Base-by-base conservation (phyloP, 1,140 invertebrate genomes). In the Trialeurodes vaporariorum region DNA sequence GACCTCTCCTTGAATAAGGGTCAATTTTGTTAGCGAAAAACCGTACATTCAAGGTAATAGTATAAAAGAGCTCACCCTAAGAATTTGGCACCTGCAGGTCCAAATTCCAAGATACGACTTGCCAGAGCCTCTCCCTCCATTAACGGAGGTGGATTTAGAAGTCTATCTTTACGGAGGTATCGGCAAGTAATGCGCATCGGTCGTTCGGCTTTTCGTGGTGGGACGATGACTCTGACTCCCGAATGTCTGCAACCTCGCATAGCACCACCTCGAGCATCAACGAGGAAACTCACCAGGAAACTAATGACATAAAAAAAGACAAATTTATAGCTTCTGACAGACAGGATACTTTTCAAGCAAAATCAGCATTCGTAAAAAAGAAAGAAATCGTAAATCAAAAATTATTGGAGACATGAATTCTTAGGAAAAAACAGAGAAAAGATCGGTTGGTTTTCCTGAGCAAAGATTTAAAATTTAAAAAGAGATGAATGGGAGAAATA, bases 261-360 rank as follows among this genome's bases (percentile, higher is more conserved):
- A 21, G 95, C 94, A 61, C 95, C 95, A 62, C 95, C 95, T 66
- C 95, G 83, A 23, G 95, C 95, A 78, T 98, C 95, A 69, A 98
- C 95, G 85, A 98, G 87, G 79, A 98, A 98, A 70, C 93, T 96
- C 72, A 98, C 94, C 80, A 98, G 83, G 83, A 98, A 98, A 76
- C 93, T 96, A 76, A 73, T 77, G 68, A 69, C 24, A 17, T 68
- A 40, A 66, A 64, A 27, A 64, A 66, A 66, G 17, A 9, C 17
- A 49, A 49, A 49, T 17, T 49, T 49, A 17, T 17, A 49, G 34
- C 5, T 17, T 49, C 34, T 49, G 34, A 49, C n/a, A n/a, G n/a
- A n/a, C n/a, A n/a, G n/a, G n/a, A n/a, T n/a, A n/a, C n/a, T n/a
- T n/a, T n/a, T n/a, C n/a, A n/a, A n/a, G n/a, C n/a, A n/a, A n/a